Conservation (phyloP, 1,140 invertebrate genomes). For the Brachionus sp. region DNA sequence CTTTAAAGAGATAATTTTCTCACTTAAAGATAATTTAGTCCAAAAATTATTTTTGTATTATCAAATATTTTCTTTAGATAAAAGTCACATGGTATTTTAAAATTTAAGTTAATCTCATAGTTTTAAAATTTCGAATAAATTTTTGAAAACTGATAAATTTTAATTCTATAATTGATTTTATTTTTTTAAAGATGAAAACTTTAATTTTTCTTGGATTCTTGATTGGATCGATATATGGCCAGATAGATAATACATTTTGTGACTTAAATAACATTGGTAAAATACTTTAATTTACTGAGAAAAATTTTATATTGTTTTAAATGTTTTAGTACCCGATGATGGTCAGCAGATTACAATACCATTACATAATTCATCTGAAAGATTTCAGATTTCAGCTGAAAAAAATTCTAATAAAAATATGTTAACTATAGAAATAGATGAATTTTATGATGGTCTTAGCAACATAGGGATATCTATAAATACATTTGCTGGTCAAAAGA, state of each 20-base stretch:
- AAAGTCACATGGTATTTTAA: background rate
- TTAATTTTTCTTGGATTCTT: background rate
- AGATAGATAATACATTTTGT: constrained; percentile 40
- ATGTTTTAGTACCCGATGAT: constrained; percentile 22
- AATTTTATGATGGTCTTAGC: constrained; percentile 36
- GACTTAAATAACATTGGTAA: constrained; percentile 23
- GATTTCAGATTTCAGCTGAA: constrained; percentile 23
- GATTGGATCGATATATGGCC: background rate
- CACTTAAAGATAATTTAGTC: background rate
- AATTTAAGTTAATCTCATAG: background rate
- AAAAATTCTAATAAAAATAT: background rate
- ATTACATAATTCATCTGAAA: background rate
- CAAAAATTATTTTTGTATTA: background rate
- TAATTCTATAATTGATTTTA: background rate
- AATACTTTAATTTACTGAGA: background rate
- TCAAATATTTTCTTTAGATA: background rate
- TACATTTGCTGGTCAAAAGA: constrained; percentile 5
- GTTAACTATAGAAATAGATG: constrained; percentile 29
- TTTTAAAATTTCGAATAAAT: background rate
- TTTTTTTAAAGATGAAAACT: background rate
- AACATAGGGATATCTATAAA: constrained; percentile 35
- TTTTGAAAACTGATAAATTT: background rate
- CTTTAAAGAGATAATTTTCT: background rate
- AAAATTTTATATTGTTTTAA: background rate
- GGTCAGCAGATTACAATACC: background rate